Conservation (phyloP, 2,888 invertebrate genomes). For the Volucella inanis region DNA sequence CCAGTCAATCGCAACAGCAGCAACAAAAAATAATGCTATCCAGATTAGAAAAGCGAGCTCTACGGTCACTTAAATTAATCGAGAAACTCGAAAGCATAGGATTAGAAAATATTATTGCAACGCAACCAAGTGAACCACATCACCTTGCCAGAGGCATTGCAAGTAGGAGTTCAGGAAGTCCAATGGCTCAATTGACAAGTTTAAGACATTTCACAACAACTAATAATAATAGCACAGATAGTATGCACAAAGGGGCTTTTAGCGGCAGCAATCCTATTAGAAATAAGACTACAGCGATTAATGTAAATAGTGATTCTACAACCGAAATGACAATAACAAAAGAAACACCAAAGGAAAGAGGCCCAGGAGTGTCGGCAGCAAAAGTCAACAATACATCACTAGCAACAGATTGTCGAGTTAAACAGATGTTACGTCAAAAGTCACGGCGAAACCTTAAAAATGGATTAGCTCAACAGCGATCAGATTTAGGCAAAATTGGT, state of each 20-base stretch:
- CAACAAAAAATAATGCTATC: constrained; percentile 82
- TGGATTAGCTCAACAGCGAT: constrained; percentile 84
- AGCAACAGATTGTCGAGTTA: constrained; percentile 81
- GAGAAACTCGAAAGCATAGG: constrained; percentile 88
- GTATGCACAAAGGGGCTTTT: constrained; percentile 80
- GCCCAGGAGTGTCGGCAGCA: constrained; percentile 51
- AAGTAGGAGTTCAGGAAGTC: constrained; percentile 88
- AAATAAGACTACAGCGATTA: constrained; percentile 55
- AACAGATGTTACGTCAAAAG: constrained; percentile 85
- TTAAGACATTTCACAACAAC: constrained; percentile 85
- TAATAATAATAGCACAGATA: constrained; percentile 80
- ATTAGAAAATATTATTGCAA: constrained; percentile 87
- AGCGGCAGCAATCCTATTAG: constrained; percentile 75
- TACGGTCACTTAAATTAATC: constrained; percentile 85
- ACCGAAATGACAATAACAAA: constrained; percentile 27
- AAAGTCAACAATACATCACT: constrained; percentile 52
- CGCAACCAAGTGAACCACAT: constrained; percentile 85
- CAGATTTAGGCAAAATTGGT: constrained; percentile 86
- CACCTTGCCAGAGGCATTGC: constrained; percentile 84
- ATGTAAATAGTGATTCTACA: constrained; percentile 35
- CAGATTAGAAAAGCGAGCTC: constrained; percentile 82
- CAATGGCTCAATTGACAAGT: constrained; percentile 91
- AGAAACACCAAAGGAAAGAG: constrained; percentile 51
- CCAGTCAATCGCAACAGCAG: constrained; percentile 79
- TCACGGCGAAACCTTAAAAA: constrained; percentile 83